Evolutionary conservation across 2,797 vertebrate genomes (phyloP).

Genomic region (Muscicapa striata): DNA sequence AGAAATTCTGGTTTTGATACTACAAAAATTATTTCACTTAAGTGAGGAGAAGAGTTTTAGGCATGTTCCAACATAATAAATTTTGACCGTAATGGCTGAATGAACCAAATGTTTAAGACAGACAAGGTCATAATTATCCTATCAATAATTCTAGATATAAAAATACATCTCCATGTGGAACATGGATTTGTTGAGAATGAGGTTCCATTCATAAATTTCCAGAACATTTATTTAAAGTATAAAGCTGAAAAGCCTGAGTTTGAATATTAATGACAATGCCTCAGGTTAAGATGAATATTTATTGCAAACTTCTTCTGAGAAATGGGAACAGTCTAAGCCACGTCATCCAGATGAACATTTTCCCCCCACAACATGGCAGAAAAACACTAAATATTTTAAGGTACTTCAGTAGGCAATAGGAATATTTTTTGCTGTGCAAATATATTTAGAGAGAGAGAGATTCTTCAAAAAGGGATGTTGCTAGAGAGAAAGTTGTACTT

Average conservation of each 20-base stretch:
- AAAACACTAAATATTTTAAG: constrained; percentile 23
- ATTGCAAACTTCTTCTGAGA: constrained; percentile 5
- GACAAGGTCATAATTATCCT: background rate
- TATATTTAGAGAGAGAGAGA: background rate
- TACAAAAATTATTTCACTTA: background rate
- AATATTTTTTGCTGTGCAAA: background rate
- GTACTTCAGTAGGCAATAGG: background rate
- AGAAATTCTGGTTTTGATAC: background rate
- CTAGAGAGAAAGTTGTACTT: background rate
- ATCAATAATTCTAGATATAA: background rate
- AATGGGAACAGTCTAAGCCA: background rate
- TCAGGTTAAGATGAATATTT: constrained; percentile 48
- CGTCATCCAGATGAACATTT: background rate
- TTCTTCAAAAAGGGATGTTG: background rate
- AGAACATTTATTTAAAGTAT: background rate
- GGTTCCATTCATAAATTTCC: background rate
- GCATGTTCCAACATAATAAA: background rate
- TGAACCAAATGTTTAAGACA: background rate
- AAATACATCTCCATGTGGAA: background rate
- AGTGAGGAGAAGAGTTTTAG: background rate
- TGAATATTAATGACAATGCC: background rate
- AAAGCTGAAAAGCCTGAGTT: background rate
- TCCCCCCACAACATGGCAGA: background rate
- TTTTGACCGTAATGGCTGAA: background rate
- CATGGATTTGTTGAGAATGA: background rate